A percentile compares a stretch with the other conserved stretches of the same genome.
These are phyloP conservation scores for Napeogenes inachia DNA, from an alignment of 2,888 invertebrate genomes.

Conservation along the genomic window DNA sequence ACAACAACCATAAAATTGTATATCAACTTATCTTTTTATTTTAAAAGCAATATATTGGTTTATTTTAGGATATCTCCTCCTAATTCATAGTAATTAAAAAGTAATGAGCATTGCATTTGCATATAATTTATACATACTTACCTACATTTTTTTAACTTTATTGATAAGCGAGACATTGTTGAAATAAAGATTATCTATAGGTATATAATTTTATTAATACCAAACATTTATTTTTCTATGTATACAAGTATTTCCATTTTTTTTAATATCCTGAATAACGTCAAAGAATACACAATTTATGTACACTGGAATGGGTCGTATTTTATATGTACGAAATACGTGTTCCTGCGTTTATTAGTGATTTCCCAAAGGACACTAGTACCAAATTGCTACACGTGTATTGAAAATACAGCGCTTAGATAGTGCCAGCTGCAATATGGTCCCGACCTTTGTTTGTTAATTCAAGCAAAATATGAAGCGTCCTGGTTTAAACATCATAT, in stretches of 20 bases:
- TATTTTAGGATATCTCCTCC: no score
- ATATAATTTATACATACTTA: no score
- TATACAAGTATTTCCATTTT: background rate
- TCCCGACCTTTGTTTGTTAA: constrained; percentile 1
- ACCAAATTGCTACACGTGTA: constrained; percentile 21
- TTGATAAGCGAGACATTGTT: background rate
- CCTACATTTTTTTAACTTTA: no score
- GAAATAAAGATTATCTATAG: no score
- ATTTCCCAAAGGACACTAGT: constrained; percentile 22
- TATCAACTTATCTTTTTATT: no score
- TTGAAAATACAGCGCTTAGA: constrained; percentile 9
- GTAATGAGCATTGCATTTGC: no score
- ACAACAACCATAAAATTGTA: no score
- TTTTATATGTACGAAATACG: constrained; percentile 17
- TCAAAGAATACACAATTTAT: background rate
- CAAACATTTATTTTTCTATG: background rate
- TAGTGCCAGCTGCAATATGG: background rate
- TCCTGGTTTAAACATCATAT: background rate
- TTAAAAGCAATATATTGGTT: no score
- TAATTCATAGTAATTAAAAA: no score
- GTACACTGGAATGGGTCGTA: constrained; percentile 8
- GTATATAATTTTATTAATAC: no score
- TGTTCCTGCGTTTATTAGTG: constrained; percentile 25
- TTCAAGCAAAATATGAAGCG: background rate
- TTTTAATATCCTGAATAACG: background rate